Evolutionary conservation across 2,113 vertebrate species (phyloP), one percentile per base, ranked within the genome.

Genomic region (Sminthopsis crassicaudata): DNA sequence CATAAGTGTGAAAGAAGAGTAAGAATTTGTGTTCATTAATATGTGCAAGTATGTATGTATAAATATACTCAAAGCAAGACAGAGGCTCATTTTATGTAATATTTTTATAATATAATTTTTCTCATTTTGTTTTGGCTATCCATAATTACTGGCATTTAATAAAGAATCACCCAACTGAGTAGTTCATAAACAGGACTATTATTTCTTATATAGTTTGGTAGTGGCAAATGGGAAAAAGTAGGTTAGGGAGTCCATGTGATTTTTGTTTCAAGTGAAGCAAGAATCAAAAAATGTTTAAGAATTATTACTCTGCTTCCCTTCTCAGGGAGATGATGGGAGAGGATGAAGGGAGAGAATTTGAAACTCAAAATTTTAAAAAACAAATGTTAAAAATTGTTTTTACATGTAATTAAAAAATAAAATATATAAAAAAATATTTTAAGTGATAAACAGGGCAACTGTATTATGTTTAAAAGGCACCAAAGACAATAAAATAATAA

Each of bases 101-200:
- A 76, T 16, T n/a, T 76, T 76, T 76, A n/a, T n/a, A n/a, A 76
- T 76, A n/a, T n/a, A n/a, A 76, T 76, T 76, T 76, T 76, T 76
- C 67, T 76, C n/a, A 76, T 76, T 76, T 76, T 76, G 16, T 76
- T 76, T 76, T 16, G 22, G 36, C 67, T 22, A 7, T 42, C 19
- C 6, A 22, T 22, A 22, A 76, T 76, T 76, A 16, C n/a, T 76
- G 67, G 5, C 22, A 76, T 42, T 42, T 76, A 76, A 76, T 22
- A 84, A 94, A 97, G 92, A 52, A 93, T 9, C 46, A 36, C 30
- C n/a, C n/a, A 92, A 94, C 16, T n/a, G 1, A 46, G 36, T 91
- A 24, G 91, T 94, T 96, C 91, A 95, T 0, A 93, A 94, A 94
- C 22, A 92, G 46, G 2, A 60, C 27, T 27, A 93, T 55, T 53